A percentile compares a stretch with the other conserved stretches of the same genome.
These are phyloP conservation scores for Sorex araneus DNA, from an alignment of 2,113 vertebrate species.

Conservation along the genomic window DNA sequence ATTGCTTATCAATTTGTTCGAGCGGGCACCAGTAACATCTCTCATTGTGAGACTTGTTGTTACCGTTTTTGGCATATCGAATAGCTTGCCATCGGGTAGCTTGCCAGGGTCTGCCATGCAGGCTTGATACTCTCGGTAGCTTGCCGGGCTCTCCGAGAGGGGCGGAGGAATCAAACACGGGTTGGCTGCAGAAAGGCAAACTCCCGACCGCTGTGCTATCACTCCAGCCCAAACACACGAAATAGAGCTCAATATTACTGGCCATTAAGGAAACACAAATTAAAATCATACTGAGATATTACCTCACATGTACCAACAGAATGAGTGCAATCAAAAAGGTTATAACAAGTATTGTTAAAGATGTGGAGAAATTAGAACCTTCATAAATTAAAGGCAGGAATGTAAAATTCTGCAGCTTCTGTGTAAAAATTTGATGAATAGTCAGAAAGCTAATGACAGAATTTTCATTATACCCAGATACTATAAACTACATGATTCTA, in stretches of 20 bases:
- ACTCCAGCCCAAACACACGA: conserved; percentile 1
- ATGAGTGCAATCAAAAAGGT: conserved; percentile 25
- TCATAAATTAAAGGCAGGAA: neutral
- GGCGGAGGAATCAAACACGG: no score
- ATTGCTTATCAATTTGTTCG: no score
- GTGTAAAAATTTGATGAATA: conserved; percentile 45
- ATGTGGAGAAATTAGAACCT: conserved; percentile 24
- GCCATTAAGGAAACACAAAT: conserved; percentile 45
- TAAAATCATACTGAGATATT: conserved; percentile 3
- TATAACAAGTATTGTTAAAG: neutral
- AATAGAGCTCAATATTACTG: conserved; percentile 17
- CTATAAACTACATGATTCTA: neutral
- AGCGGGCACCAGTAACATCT: no score
- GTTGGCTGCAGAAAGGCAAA: no score
- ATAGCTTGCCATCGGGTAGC: no score
- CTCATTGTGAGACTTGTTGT: no score
- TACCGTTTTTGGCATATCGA: no score
- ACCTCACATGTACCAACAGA: conserved; percentile 4
- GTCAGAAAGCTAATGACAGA: conserved; percentile 20
- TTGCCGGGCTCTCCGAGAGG: no score
- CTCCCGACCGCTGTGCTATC: no score
- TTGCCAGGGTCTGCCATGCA: no score
- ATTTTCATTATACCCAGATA: neutral
- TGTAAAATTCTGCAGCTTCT: conserved; percentile 8
- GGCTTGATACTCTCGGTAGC: no score